Base-by-base conservation (phyloP, 2,888 invertebrate genomes). In the Trichopria drosophilae region DNA sequence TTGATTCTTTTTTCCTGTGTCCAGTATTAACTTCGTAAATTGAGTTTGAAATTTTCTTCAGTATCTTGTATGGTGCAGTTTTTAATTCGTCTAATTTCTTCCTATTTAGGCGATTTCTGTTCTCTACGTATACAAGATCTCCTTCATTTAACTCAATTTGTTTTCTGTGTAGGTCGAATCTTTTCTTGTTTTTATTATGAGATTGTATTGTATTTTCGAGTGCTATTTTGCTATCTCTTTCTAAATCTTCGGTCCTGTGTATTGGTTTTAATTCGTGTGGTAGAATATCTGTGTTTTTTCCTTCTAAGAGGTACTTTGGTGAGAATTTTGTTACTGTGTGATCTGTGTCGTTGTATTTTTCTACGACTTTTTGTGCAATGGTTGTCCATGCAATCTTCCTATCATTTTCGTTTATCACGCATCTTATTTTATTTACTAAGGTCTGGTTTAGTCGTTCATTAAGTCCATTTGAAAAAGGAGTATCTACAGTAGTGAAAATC, bases 91-190 rank as follows among this genome's bases (percentile, higher is more conserved):
- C 64, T 39, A 64, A 18, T 55, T 69, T 69, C 47, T 59, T 65
- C 44, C 67, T 61, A 37, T 67, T 67, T 43, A 69, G 19, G 51
- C 47, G 55, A 39, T 68, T 64, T 16, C 62, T 64, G 56, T 68
- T 67, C 59, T 65, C 64, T 6, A 68, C 55, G 41, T 61, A 68
- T 20, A 66, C 69, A 26, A 47, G 15, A 43, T 69, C 65, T 36
- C 66, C 65, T n/a, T 58, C 56, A 12, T 66, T 60, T 16, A 68
- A 65, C 18, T 61, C 32, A 18, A 62, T 51, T 4, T 61, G 28
- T 55, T 59, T 67, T 45, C 63, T 44, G 40, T 62, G 52, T 57
- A 51, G 54, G 48, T 68, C 64, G 41, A 56, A 63, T 53, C 36
- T 32, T 52, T 49, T 55, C 39, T 67, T 65, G 44, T 68, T 68